phyloP scores from a whole-genome alignment of 2,113 vertebrate genomes.

The Thamnophis sirtalis region DNA sequence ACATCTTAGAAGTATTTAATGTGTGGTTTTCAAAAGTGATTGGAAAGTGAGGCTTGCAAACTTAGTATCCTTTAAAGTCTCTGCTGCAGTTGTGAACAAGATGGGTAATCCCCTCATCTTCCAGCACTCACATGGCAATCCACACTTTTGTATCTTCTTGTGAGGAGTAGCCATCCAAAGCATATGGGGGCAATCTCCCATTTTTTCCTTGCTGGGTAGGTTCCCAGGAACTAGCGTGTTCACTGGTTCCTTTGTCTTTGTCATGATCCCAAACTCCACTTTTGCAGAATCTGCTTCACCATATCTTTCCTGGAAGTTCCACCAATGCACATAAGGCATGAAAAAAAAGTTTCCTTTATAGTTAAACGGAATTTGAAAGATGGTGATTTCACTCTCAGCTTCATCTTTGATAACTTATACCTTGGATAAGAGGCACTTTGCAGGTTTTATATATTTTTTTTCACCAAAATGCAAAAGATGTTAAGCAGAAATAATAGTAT shows the following conservation, averaged over 20 bases:
- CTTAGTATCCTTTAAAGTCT: background rate
- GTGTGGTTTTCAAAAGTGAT: background rate
- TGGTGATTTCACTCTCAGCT: background rate
- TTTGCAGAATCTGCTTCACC: background rate
- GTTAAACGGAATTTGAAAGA: background rate
- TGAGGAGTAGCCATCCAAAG: background rate
- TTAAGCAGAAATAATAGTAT: background rate
- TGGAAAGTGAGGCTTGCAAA: background rate
- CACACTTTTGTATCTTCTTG: background rate
- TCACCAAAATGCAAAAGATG: background rate
- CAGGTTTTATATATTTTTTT: no score
- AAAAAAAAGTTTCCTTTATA: no score
- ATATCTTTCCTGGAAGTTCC: background rate
- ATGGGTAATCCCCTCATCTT: background rate
- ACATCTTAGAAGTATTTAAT: background rate
- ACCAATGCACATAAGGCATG: background rate
- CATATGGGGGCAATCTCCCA: background rate
- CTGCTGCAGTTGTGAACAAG: background rate
- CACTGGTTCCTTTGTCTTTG: background rate
- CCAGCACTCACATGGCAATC: background rate
- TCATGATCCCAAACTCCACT: background rate
- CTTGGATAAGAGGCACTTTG: background rate
- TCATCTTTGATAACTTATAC: background rate
- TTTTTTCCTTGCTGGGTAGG: background rate
- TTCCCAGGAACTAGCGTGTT: background rate